Conservation (phyloP, 1,140 invertebrate genomes). For the Cryptotermes secundus region DNA sequence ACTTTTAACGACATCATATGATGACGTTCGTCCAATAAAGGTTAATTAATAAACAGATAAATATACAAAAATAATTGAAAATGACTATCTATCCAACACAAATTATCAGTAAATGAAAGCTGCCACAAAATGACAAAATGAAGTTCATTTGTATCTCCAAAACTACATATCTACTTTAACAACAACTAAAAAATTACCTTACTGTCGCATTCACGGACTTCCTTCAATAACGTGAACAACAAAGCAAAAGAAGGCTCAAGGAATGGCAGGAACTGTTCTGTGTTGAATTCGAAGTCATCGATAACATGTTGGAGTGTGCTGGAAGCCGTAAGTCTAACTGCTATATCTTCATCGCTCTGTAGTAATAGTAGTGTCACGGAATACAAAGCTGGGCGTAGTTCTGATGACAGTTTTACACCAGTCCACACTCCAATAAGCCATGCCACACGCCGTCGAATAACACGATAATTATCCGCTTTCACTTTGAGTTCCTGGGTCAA, state of each 20-base stretch:
- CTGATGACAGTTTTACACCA: conserved; percentile 78
- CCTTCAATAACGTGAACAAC: conserved; percentile 81
- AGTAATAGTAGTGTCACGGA: conserved; percentile 73
- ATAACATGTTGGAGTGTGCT: conserved; percentile 75
- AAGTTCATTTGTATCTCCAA: too few species aligned
- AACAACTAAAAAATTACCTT: conserved; percentile 59
- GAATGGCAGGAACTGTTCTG: conserved; percentile 81
- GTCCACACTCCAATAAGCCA: conserved; percentile 87
- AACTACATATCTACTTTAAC: too few species aligned
- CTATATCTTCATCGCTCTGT: conserved; percentile 70
- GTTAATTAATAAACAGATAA: too few species aligned
- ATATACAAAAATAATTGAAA: too few species aligned
- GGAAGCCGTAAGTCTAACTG: conserved; percentile 79
- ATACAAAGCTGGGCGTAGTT: conserved; percentile 79
- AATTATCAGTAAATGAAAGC: too few species aligned
- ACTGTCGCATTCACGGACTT: conserved; percentile 88
- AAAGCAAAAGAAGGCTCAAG: conserved; percentile 73
- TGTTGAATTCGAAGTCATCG: conserved; percentile 90
- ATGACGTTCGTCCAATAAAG: too few species aligned
- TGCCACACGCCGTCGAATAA: conserved; percentile 83
- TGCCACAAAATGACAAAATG: too few species aligned
- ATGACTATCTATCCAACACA: too few species aligned
- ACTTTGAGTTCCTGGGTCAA: conserved; percentile 80
- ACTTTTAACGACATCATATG: too few species aligned
- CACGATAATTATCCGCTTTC: conserved; percentile 80